Conservation (phyloP, 2,113 vertebrate species). For the Protobothrops mucrosquamatus region DNA sequence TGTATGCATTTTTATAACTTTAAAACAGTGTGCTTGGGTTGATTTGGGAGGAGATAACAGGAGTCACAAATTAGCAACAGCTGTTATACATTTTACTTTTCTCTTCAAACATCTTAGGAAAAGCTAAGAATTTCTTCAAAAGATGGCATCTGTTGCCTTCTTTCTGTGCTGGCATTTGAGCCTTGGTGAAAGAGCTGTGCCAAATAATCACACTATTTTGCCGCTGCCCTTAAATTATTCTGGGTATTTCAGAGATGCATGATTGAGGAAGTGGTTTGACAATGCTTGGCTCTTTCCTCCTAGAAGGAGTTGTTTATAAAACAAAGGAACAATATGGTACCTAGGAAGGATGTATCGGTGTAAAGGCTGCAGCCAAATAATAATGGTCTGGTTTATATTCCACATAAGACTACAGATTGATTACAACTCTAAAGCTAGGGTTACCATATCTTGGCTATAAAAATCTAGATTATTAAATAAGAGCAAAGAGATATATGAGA, state of each 20-base stretch:
- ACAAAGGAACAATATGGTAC: neutral
- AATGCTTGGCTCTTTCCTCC: neutral
- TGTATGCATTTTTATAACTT: neutral
- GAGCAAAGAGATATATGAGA: neutral
- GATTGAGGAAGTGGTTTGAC: neutral
- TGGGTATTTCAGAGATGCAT: slow-evolving; percentile 2
- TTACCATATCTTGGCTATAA: neutral
- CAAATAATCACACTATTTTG: neutral
- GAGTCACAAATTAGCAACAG: neutral
- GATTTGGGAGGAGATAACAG: neutral
- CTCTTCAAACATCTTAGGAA: neutral
- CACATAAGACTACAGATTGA: neutral
- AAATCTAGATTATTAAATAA: neutral
- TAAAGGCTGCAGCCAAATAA: slow-evolving; percentile 39
- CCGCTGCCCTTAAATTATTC: slow-evolving; percentile 1
- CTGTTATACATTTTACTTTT: neutral
- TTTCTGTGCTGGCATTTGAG: slow-evolving; percentile 13
- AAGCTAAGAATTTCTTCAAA: slow-evolving; percentile 13
- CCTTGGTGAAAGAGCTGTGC: neutral
- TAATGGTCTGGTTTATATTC: neutral
- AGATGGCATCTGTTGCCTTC: slow-evolving; percentile 8
- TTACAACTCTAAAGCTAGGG: neutral
- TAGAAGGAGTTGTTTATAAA: neutral
- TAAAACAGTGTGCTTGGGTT: neutral
- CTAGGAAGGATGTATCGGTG: slow-evolving; percentile 9